A percentile compares a stretch with the other conserved stretches of the same genome.
phyloP scores from a whole-genome alignment of 2,888 invertebrate species.

The Kuschelorhynchus macadamiae region DNA sequence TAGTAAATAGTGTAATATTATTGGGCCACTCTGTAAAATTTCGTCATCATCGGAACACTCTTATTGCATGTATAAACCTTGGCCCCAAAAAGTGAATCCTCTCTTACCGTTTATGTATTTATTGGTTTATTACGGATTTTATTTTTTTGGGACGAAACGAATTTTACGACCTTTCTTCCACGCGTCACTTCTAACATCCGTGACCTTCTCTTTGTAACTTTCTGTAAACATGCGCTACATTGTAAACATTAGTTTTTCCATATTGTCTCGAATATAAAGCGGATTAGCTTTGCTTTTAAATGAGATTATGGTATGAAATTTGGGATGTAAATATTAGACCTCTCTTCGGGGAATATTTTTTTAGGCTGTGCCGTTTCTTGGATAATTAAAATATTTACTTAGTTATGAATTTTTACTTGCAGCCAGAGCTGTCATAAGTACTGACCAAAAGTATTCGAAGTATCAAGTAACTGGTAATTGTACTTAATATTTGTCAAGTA shows the following conservation, averaged over 20 bases:
- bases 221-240: conserved; percentile 35
- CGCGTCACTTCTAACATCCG: conserved; percentile 27
- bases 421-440: too few relatives aligned
- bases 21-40: not conserved
- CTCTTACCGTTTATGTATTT: conserved; percentile 20
- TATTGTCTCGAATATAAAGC: conserved; percentile 17
- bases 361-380: not conserved
- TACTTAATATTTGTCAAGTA: too few relatives aligned
- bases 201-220: conserved; percentile 32
- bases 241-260: conserved; percentile 18
- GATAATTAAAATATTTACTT: too few relatives aligned
- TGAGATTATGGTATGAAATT: conserved; percentile 31
- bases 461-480: too few relatives aligned
- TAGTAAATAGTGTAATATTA: too few relatives aligned
- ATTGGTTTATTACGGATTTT: conserved; percentile 25
- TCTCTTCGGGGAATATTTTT: conserved; percentile 5
- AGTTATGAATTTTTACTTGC: too few relatives aligned
- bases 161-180: conserved; percentile 40
- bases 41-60: not conserved
- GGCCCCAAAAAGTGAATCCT: conserved; percentile 23
- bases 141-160: conserved; percentile 22
- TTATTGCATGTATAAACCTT: conserved; percentile 17
- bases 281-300: conserved; percentile 30
- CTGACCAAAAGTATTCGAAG: too few relatives aligned
- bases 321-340: conserved; percentile 9